Evolutionary conservation across 2,888 invertebrate species (phyloP).

Genomic region (Drosophila atripex): DNA sequence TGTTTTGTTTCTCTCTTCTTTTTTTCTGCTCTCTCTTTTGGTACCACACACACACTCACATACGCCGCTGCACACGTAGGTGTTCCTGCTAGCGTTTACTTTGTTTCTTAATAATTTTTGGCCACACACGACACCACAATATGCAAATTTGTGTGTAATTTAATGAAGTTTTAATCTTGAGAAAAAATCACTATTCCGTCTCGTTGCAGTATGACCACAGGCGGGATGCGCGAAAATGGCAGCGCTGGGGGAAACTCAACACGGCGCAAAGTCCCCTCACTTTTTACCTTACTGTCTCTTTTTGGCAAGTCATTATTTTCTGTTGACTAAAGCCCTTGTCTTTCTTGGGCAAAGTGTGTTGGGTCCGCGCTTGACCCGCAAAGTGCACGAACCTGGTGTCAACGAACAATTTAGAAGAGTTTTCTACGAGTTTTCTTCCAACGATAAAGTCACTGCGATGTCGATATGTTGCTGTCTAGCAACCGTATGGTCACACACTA

Average conservation of each 20-base stretch:
- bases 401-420: conserved; percentile 23
- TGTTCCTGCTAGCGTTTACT: conserved; percentile 11
- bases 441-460: conserved; percentile 4
- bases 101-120: conserved; percentile 1
- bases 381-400: conserved; percentile 38
- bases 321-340: not conserved
- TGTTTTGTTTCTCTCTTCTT: conserved; percentile 43
- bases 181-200: conserved; percentile 46
- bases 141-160: conserved; percentile 14
- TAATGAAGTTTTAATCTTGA: conserved; percentile 26
- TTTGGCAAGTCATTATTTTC: conserved; percentile 65
- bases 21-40: conserved; percentile 18
- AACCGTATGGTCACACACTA: conserved; percentile 1
- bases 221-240: conserved; percentile 28
- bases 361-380: conserved; percentile 49
- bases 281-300: conserved; percentile 26
- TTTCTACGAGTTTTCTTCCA: conserved; percentile 41
- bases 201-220: conserved; percentile 40
- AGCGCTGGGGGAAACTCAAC: conserved; percentile 52
- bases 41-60: conserved; percentile 45
- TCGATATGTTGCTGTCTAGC: not conserved
- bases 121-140: conserved; percentile 16
- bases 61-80: conserved; percentile 14
- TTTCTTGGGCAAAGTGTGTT: not conserved
- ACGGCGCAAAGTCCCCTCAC: conserved; percentile 48